A percentile compares a stretch with the other conserved stretches of the same genome.
phyloP scores from a whole-genome alignment of 2,888 invertebrate genomes.

The Rhogogaster chlorosoma region DNA sequence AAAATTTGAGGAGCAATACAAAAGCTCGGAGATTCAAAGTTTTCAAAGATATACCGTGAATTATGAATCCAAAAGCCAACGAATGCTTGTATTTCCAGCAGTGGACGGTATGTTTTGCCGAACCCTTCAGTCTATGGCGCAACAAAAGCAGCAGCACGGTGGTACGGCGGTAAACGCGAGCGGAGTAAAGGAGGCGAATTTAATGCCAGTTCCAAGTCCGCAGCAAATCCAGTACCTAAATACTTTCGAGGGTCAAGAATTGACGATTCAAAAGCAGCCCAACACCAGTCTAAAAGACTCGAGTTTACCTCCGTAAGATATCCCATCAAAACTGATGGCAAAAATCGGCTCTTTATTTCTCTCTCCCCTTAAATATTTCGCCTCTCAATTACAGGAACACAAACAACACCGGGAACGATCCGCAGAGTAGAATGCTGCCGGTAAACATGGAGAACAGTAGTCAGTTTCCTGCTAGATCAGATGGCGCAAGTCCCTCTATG shows the following conservation, averaged over 20 bases:
- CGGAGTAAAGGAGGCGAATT: constrained; percentile 89
- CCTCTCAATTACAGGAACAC: constrained; percentile 64
- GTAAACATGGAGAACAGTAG: constrained; percentile 67
- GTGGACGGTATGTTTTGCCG: constrained; percentile 84
- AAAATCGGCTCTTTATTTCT: not conserved
- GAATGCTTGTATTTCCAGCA: constrained; percentile 67
- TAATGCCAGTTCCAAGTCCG: constrained; percentile 97
- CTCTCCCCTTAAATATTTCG: not conserved
- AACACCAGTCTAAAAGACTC: constrained; percentile 93
- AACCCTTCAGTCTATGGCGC: constrained; percentile 83
- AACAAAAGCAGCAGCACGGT: constrained; percentile 80
- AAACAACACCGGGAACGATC: constrained; percentile 69
- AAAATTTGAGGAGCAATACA: too few relatives aligned
- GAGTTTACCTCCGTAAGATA: constrained; percentile 85
- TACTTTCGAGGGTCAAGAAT: constrained; percentile 97
- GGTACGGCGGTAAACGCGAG: constrained; percentile 72
- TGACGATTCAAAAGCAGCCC: constrained; percentile 97
- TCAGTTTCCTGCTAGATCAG: constrained; percentile 72
- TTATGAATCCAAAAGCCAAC: not conserved
- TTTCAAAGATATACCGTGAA: not conserved
- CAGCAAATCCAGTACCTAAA: constrained; percentile 97
- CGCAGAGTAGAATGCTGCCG: constrained; percentile 72
- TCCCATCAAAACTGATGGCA: not conserved
- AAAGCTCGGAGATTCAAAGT: too few relatives aligned
- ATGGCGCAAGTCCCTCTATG: constrained; percentile 75